Evolutionary conservation across 2,113 vertebrate genomes (phyloP).

Genomic region (Malurus elegans): DNA sequence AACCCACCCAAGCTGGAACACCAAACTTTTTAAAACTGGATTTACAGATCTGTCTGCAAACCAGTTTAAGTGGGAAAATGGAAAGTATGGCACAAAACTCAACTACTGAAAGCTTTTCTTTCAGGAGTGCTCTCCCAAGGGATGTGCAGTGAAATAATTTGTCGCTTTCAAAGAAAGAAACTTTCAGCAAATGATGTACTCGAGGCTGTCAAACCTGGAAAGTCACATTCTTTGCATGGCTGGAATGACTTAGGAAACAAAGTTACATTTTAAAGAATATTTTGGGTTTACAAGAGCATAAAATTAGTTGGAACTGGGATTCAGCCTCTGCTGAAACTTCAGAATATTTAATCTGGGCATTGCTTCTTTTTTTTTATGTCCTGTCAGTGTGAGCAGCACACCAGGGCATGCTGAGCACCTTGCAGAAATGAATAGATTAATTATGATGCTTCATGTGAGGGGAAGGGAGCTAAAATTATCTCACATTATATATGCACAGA

Average conservation of each 20-base stretch:
- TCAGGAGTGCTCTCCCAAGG: background rate
- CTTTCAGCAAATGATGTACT: background rate
- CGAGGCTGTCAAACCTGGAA: slow-evolving; percentile 1
- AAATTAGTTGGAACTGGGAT: background rate
- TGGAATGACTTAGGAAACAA: background rate
- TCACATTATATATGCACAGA: background rate
- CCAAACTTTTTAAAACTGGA: background rate
- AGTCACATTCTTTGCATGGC: slow-evolving; percentile 22
- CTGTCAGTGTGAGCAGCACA: background rate
- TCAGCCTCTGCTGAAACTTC: background rate
- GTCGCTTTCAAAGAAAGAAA: background rate
- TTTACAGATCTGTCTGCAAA: slow-evolving; percentile 13
- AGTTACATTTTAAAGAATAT: background rate
- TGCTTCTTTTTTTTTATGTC: background rate
- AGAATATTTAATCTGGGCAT: background rate
- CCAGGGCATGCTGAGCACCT: background rate
- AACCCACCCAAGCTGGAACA: slow-evolving; percentile 26
- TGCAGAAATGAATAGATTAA: background rate
- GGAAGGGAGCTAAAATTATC: background rate
- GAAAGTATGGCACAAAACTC: background rate
- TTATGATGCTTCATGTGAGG: background rate
- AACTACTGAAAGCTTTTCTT: background rate
- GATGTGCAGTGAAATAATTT: background rate
- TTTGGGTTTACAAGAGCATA: background rate
- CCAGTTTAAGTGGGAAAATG: background rate